A percentile compares a stretch with the other conserved stretches of the same genome.
These are phyloP conservation scores for Aplochiton taeniatus DNA, from an alignment of 2,797 vertebrate species.

Conservation along the genomic window DNA sequence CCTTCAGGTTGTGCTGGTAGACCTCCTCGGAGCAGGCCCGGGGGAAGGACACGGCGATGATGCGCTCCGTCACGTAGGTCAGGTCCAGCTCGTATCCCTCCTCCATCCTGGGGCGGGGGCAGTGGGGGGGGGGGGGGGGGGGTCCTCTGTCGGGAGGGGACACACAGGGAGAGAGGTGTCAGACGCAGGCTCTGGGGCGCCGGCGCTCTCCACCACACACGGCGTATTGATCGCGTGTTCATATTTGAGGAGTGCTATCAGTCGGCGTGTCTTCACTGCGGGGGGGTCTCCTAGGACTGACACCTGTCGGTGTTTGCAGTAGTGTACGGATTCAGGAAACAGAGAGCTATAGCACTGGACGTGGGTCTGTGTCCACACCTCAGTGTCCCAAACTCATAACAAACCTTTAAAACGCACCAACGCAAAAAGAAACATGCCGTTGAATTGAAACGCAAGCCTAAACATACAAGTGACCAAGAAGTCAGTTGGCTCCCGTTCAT, in stretches of 20 bases:
- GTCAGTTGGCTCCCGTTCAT: background rate
- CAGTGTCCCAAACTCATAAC: no score
- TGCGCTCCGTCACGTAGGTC: constrained; percentile 93
- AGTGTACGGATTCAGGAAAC: background rate
- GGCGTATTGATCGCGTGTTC: constrained; percentile 51
- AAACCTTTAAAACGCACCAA: no score
- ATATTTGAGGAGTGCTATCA: constrained; percentile 67
- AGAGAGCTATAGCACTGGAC: no score
- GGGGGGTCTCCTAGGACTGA: background rate
- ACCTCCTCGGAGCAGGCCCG: constrained; percentile 85
- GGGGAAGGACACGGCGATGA: constrained; percentile 94
- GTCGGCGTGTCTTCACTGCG: no score
- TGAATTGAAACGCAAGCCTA: constrained; percentile 23
- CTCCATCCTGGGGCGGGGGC: constrained; percentile 80
- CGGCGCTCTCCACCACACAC: constrained; percentile 15
- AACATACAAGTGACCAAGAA: constrained; percentile 8
- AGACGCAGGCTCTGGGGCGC: background rate
- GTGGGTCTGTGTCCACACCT: no score
- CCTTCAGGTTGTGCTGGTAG: constrained; percentile 87
- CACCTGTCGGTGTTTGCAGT: background rate
- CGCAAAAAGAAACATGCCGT: background rate
- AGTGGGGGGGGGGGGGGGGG: constrained; percentile 51
- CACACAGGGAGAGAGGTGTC: background rate
- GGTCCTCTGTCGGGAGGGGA: constrained; percentile 48
- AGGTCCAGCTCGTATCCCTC: constrained; percentile 92